Evolutionary conservation across 2,113 vertebrate genomes (phyloP), one percentile per base, ranked within the genome.

Genomic region (Coregonus clupeaformis): DNA sequence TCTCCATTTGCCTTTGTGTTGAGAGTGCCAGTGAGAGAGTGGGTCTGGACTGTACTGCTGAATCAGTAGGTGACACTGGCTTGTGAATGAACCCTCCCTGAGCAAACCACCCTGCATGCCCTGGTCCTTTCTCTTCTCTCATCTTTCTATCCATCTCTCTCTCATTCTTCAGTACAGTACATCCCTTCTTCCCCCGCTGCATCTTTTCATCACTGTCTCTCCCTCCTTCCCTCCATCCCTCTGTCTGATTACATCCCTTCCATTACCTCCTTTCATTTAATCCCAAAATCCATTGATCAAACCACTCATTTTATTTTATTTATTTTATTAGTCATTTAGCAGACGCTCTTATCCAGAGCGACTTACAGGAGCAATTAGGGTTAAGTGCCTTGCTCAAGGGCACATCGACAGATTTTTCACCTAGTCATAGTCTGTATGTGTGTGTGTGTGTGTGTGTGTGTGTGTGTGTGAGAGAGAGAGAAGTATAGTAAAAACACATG

Each of bases 221-320:
- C 30, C 22, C n/a, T 79, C 1, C 2, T 60, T 82, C 45, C 36
- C 2, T 72, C 79, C 78, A 47, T 80, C 81, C 73, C 72, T 63
- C 1, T 52, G 3, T 52, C 16, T 52, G 16, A 52, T 9, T 42
- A 52, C 0, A 52, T 13, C 16, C 47, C 47, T 14, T 14, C 47
- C 12, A 13, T 52, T 52, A 16, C 16, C 18, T 18, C 5, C 4
- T 52, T 52, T 18, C 3, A 52, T 52, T 52, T 18, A 3, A 0
- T 27, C 29, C 42, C 36, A 42, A 42, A 42, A 42, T 66, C 32
- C 42, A 84, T 88, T 0, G 80, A 88, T 88, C 82, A 80, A 85
- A 82, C 78, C 78, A 47, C 42, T 63, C 66, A n/a, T n/a, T n/a
- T n/a, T n/a, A n/a, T n/a, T n/a, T n/a, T n/a, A n/a, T n/a, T n/a